Evolutionary conservation across 2,113 vertebrate species (phyloP).

Genomic region (Aspiorhynchus laticeps): DNA sequence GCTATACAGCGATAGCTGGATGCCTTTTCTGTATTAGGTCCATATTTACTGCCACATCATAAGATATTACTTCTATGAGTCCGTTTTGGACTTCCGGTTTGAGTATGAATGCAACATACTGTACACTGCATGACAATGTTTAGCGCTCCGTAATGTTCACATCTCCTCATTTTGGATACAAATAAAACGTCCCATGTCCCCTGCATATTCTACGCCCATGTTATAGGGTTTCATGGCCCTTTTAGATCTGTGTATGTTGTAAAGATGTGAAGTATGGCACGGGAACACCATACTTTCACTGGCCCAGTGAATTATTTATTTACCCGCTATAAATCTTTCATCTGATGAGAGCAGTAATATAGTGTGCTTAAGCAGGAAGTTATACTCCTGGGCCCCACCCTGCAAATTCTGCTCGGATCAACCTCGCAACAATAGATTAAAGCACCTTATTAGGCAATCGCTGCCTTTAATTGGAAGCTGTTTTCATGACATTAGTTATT

Average conservation of each 20-base stretch:
- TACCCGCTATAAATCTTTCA: conserved; percentile 54
- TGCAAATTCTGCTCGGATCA: conserved; percentile 29
- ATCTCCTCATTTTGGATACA: too few relatives aligned
- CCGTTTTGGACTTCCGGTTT: too few relatives aligned
- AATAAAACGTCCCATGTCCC: too few relatives aligned
- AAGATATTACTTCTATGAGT: too few relatives aligned
- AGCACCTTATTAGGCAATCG: conserved; percentile 18
- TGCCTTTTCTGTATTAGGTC: too few relatives aligned
- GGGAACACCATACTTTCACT: conserved; percentile 38
- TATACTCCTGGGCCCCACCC: conserved; percentile 13
- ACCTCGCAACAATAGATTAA: background rate
- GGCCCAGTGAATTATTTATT: conserved; percentile 58
- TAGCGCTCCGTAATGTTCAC: too few relatives aligned
- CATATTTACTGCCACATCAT: too few relatives aligned
- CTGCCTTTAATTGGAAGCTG: conserved; percentile 17
- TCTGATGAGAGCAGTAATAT: conserved; percentile 47
- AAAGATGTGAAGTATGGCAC: background rate
- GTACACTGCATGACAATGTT: too few relatives aligned
- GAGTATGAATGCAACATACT: too few relatives aligned
- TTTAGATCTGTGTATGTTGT: conserved; percentile 13
- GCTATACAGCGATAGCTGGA: too few relatives aligned
- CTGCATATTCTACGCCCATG: too few relatives aligned
- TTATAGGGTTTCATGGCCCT: too few relatives aligned
- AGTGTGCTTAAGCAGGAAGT: conserved; percentile 45
- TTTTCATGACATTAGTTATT: conserved; percentile 7